A percentile compares a stretch with the other conserved stretches of the same genome.
phyloP scores from a whole-genome alignment of 2,113 vertebrate species.

The Myanophis thanlyinensis region DNA sequence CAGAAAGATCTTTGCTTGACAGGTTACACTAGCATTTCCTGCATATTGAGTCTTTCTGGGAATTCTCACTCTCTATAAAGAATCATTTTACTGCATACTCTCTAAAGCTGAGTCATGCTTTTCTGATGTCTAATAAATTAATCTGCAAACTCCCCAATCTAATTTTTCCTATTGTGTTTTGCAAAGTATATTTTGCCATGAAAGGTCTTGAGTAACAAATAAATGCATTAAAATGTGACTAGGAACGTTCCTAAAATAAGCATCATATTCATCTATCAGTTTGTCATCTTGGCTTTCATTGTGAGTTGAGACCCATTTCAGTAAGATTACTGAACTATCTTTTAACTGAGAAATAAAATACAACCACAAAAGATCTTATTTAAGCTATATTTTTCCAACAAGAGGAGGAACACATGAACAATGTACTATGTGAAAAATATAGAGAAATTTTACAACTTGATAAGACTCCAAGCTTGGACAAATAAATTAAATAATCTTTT shows the following conservation, averaged over 20 bases:
- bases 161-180: slow-evolving; percentile 48
- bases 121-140: slow-evolving; percentile 63
- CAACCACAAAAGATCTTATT: background rate
- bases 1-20: slow-evolving; percentile 16
- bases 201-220: slow-evolving; percentile 53
- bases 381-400: background rate
- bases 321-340: background rate
- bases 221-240: slow-evolving; percentile 22
- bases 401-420: background rate
- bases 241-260: background rate
- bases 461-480: background rate
- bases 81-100: slow-evolving; percentile 58
- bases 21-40: slow-evolving; percentile 68
- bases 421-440: background rate
- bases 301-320: background rate
- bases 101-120: slow-evolving; percentile 72
- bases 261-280: background rate
- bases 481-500: background rate
- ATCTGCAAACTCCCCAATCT: slow-evolving; percentile 54
- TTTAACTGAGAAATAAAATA: background rate
- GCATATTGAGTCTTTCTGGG: slow-evolving; percentile 69
- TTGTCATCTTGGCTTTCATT: background rate
- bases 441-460: background rate
- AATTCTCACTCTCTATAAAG: slow-evolving; percentile 69
- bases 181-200: slow-evolving; percentile 53